Conservation (phyloP, 2,888 invertebrate species). For the Malthinus seriepunctatus region DNA sequence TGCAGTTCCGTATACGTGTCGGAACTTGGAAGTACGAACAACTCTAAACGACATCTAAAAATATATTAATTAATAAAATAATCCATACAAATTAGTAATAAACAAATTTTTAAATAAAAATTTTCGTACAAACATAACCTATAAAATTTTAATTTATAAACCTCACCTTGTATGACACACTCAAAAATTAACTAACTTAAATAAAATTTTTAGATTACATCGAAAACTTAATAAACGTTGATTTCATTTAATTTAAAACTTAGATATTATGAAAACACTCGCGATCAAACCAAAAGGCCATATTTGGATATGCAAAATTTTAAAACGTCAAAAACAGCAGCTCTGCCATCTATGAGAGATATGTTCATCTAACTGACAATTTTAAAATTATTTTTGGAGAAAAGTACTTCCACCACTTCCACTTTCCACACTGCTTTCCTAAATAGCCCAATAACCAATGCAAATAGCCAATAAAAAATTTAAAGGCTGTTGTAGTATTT, state of each 20-base stretch:
- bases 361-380: neutral
- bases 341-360: slow-evolving; percentile 18
- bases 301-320: slow-evolving; percentile 57
- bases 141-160: slow-evolving; percentile 7
- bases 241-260: slow-evolving; percentile 27
- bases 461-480: too few species aligned
- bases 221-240: slow-evolving; percentile 23
- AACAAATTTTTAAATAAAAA: neutral
- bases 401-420: too few species aligned
- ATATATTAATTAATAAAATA: slow-evolving; percentile 23
- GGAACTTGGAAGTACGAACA: slow-evolving; percentile 96
- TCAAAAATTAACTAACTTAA: slow-evolving; percentile 10
- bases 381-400: too few species aligned
- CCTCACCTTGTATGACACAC: slow-evolving; percentile 15
- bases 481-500: too few species aligned
- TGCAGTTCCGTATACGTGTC: slow-evolving; percentile 91
- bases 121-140: slow-evolving; percentile 26
- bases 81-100: neutral
- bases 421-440: too few species aligned
- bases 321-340: slow-evolving; percentile 49
- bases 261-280: slow-evolving; percentile 41
- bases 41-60: slow-evolving; percentile 92
- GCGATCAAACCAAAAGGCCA: slow-evolving; percentile 48
- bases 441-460: too few species aligned
- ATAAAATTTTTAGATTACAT: slow-evolving; percentile 27